Evolutionary conservation across 2,888 invertebrate genomes (phyloP).

Genomic region (Halocaridina rubra): DNA sequence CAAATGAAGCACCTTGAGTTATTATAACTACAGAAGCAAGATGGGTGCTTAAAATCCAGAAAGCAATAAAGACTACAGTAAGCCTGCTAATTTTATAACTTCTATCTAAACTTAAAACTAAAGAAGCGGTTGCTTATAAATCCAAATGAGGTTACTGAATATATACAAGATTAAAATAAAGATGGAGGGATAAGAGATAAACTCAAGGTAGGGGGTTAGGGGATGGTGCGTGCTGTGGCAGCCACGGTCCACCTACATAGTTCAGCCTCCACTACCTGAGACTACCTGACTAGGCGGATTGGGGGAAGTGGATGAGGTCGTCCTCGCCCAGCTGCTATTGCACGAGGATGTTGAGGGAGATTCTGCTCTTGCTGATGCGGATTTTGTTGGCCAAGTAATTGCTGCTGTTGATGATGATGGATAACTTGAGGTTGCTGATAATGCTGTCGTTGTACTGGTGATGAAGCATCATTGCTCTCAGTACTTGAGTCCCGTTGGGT

Average conservation of each 20-base stretch:
- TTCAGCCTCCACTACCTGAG: conserved; percentile 11
- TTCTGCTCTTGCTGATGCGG: neutral
- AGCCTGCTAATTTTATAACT: too few relatives aligned
- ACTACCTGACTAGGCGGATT: neutral
- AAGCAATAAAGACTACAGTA: too few relatives aligned
- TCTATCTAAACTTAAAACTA: neutral
- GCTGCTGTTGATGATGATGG: conserved; percentile 2
- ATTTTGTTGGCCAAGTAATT: neutral
- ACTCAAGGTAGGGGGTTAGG: too few relatives aligned
- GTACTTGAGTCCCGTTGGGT: conserved; percentile 23
- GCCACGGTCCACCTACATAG: too few relatives aligned
- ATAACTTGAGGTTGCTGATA: conserved; percentile 25
- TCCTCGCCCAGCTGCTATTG: neutral
- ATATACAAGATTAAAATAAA: too few relatives aligned
- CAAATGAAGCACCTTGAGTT: too few relatives aligned
- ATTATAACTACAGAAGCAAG: too few relatives aligned
- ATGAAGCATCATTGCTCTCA: conserved; percentile 37
- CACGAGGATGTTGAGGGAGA: too few relatives aligned
- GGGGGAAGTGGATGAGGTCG: neutral
- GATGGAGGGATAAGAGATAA: neutral
- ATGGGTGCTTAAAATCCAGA: too few relatives aligned
- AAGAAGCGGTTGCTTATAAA: too few relatives aligned
- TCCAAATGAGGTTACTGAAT: too few relatives aligned
- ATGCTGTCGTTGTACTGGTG: conserved; percentile 21
- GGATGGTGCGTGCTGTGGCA: conserved; percentile 27